Percentiles rank a stretch among this genome's conserved stretches.
Conservation (phyloP, 2,888 invertebrate genomes). For the Brachynemurus nebulosus region DNA sequence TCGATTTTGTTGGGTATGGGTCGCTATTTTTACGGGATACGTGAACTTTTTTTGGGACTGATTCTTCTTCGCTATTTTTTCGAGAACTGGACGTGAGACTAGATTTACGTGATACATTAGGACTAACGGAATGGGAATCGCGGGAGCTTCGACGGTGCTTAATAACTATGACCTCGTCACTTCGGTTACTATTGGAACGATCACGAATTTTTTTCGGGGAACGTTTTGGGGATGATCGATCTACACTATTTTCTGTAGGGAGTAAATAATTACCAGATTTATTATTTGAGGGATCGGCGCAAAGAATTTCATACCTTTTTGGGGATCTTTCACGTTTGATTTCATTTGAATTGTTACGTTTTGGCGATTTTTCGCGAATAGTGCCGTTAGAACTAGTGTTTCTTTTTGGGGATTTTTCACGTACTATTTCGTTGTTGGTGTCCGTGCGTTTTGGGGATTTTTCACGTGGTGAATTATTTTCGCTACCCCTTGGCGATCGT, state of each 20-base stretch:
- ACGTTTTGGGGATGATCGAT: constrained; percentile 22
- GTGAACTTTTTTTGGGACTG: neutral
- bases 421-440: neutral
- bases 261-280: constrained; percentile 1
- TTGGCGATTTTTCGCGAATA: constrained; percentile 5
- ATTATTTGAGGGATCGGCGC: neutral
- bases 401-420: constrained; percentile 6
- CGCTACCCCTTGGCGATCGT: constrained; percentile 5
- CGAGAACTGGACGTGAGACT: constrained; percentile 21
- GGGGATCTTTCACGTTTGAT: neutral
- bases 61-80: constrained; percentile 9
- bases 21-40: constrained; percentile 7
- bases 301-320: neutral
- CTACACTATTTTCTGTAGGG: constrained; percentile 1
- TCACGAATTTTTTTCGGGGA: constrained; percentile 24
- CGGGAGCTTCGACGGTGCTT: constrained; percentile 6
- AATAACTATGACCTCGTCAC: constrained; percentile 12
- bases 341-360: constrained; percentile 2
- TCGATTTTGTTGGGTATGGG: constrained; percentile 1
- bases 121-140: constrained; percentile 11
- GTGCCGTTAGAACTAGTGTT: neutral
- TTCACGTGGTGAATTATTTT: constrained; percentile 3
- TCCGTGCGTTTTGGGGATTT: constrained; percentile 3
- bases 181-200: constrained; percentile 18
- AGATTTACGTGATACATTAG: constrained; percentile 23